phyloP scores from a whole-genome alignment of 1,140 invertebrate genomes.

The Euschistus heros region DNA sequence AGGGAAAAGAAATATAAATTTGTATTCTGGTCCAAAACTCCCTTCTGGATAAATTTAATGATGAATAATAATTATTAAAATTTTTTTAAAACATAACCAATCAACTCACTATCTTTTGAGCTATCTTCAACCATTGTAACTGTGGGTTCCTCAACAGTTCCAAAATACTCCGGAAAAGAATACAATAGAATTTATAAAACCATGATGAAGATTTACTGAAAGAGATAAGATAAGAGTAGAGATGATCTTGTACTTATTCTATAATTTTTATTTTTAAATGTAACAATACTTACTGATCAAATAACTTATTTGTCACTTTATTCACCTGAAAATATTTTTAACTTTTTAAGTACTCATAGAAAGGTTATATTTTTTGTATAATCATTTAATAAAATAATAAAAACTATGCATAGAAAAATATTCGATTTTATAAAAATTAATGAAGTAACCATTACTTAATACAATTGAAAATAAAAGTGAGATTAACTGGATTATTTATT shows the following conservation, averaged over 20 bases:
- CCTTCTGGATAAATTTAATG: too few relatives aligned
- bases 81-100: background rate
- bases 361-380: too few relatives aligned
- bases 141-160: slow-evolving; percentile 59
- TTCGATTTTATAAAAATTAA: too few relatives aligned
- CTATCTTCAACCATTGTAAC: slow-evolving; percentile 53
- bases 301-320: background rate
- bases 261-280: slow-evolving; percentile 2
- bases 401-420: too few relatives aligned
- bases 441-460: too few relatives aligned
- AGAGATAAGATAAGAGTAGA: slow-evolving; percentile 22
- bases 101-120: slow-evolving; percentile 63
- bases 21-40: too few relatives aligned
- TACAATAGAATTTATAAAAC: slow-evolving; percentile 53
- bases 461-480: too few relatives aligned
- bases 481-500: too few relatives aligned
- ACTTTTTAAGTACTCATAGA: too few relatives aligned
- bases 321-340: too few relatives aligned
- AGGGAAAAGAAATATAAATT: too few relatives aligned
- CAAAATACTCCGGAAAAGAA: slow-evolving; percentile 54
- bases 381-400: too few relatives aligned
- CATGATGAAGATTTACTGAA: slow-evolving; percentile 43
- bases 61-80: background rate
- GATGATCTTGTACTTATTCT: background rate
- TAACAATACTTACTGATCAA: slow-evolving; percentile 20